Evolutionary conservation across 2,113 vertebrate genomes (phyloP).

Genomic region (Ammodytes marinus): DNA sequence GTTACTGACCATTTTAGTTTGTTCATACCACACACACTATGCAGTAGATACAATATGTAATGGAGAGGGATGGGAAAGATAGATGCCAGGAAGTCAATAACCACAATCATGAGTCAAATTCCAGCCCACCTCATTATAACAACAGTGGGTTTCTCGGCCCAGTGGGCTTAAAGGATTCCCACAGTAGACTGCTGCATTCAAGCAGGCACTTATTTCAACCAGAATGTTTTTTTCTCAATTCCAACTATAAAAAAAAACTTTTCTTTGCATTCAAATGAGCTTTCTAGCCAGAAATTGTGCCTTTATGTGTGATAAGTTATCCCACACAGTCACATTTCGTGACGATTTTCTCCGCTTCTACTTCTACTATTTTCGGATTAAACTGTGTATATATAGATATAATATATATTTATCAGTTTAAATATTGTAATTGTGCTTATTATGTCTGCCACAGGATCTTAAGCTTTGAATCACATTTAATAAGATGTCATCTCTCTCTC

Average conservation of each 20-base stretch:
- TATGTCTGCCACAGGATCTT: no score
- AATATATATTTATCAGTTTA: background rate
- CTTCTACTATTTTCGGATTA: background rate
- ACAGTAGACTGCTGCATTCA: background rate
- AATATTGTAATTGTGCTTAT: no score
- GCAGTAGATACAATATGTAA: background rate
- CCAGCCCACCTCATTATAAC: constrained; percentile 15
- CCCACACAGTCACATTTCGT: background rate
- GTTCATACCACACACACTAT: background rate
- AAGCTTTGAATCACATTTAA: background rate
- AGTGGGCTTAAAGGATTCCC: background rate
- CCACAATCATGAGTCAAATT: constrained; percentile 25
- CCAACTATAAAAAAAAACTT: background rate
- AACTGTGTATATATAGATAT: no score
- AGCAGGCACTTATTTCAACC: background rate
- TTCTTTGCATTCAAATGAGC: background rate
- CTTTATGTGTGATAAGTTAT: background rate
- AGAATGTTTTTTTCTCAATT: background rate
- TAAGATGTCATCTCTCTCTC: background rate
- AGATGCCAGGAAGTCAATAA: background rate
- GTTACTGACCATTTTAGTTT: background rate
- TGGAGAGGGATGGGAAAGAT: background rate
- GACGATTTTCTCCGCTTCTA: background rate
- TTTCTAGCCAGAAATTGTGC: background rate
- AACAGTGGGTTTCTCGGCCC: constrained; percentile 13